Base-by-base conservation (phyloP, 2,113 vertebrate species). In the Gasterosteus nipponicus region DNA sequence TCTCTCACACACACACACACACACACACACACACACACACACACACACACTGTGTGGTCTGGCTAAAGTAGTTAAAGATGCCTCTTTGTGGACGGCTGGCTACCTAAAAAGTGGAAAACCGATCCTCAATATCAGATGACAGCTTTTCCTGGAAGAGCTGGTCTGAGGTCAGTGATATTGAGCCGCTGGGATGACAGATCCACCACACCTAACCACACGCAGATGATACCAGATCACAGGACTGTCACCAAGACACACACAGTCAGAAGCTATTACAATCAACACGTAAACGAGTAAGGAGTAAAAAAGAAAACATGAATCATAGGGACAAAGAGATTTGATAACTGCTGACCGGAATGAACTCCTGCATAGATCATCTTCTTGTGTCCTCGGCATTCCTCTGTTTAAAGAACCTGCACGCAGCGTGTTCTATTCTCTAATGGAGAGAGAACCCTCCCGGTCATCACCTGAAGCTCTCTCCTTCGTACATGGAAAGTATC, bases 31-130 rank as follows among this genome's bases (percentile, higher is more conserved):
- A 71, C 70, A 76, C 47, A 73, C 56, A 33, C 69, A 18, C 73
- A 75, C 73, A 54, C 11, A 72, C 70, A 76, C 47, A 73, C 53
- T 85, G 83, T 90, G 89, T 89, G 80, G 88, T 89, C 89, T 76
- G 18, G 16, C 86, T 89, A 91, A 92, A 91, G 87, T 81, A 67
- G 83, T 92, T 90, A 87, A 90, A 91, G 84, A 90, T 87, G 86
- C 75, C 71, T 86, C 80, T 85, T 83, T 86, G 78, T 88, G 80
- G 84, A 80, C 9, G 61, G 67, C 81, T 60, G 77, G 73, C 83
- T 89, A 93, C 86, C 89, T 88, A 89, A 49, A 84, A 84, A 89
- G 82, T 88, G 87, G 87, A 75, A 92, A 93, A 77, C 69, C 41
- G 85, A 93, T 91, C 83, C 69, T 0, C 16, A 9, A 70, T 83